Evolutionary conservation across 2,888 invertebrate species (phyloP).

Genomic region (Carterocephalus palaemon): DNA sequence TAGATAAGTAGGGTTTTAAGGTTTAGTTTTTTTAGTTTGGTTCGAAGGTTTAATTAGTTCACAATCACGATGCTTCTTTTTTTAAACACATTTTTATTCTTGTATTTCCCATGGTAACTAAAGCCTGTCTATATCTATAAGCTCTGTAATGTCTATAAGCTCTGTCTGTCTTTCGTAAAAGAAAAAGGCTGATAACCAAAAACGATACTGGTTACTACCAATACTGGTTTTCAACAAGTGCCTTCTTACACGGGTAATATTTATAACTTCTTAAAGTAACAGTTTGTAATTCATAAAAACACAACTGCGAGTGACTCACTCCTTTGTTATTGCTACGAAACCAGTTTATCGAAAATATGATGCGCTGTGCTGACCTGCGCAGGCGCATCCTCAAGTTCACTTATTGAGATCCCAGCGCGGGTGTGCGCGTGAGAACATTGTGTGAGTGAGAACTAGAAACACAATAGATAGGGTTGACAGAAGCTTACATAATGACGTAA

Average conservation of each 20-base stretch:
- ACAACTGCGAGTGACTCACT: slow-evolving; percentile 56
- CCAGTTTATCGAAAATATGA: slow-evolving; percentile 64
- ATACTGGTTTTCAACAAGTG: slow-evolving; percentile 8
- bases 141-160: no score
- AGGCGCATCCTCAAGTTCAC: slow-evolving; percentile 46
- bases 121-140: no score
- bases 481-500: no score
- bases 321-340: slow-evolving; percentile 62
- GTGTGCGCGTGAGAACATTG: slow-evolving; percentile 41
- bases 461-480: slow-evolving; percentile 37
- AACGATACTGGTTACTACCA: no score
- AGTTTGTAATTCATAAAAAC: slow-evolving; percentile 38
- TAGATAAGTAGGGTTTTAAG: no score
- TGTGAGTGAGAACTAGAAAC: slow-evolving; percentile 33
- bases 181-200: not conserved
- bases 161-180: no score
- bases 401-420: slow-evolving; percentile 27
- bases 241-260: slow-evolving; percentile 8
- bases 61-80: no score
- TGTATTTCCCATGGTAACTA: no score
- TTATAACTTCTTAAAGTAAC: slow-evolving; percentile 27
- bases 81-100: no score
- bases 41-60: no score
- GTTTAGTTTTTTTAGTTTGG: no score
- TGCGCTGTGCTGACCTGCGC: slow-evolving; percentile 64